Evolutionary conservation across 2,113 vertebrate genomes (phyloP).

Genomic region (Phylloscopus trochiloides): DNA sequence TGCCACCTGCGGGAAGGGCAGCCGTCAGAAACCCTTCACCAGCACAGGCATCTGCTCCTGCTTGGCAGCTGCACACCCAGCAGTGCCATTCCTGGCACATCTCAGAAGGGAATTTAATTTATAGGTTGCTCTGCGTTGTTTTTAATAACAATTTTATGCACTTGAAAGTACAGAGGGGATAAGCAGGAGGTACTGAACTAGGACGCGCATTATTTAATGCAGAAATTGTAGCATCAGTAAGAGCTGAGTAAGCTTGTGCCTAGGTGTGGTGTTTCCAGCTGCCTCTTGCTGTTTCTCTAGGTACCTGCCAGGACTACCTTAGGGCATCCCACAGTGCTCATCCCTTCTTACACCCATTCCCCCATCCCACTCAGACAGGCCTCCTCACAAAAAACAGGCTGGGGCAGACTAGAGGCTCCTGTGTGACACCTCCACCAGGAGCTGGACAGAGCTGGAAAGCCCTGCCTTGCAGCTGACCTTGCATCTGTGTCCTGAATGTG

Average conservation of each 20-base stretch:
- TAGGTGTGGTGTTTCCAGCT: neutral
- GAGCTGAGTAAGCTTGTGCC: neutral
- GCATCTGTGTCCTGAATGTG: fast-evolving
- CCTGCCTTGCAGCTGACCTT: neutral
- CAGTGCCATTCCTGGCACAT: fast-evolving
- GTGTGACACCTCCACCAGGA: neutral
- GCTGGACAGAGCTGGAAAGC: neutral
- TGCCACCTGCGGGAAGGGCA: slow-evolving; percentile 81
- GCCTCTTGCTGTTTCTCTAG: neutral
- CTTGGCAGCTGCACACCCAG: neutral
- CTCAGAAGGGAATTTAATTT: neutral
- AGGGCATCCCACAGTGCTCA: fast-evolving
- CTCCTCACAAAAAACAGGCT: neutral
- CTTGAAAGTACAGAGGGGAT: neutral
- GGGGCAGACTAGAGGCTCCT: neutral
- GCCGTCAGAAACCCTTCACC: neutral
- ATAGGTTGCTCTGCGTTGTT: neutral
- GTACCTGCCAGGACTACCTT: neutral
- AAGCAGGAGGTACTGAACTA: neutral
- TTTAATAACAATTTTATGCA: neutral
- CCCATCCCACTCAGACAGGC: neutral
- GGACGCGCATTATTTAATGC: neutral
- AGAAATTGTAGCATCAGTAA: neutral
- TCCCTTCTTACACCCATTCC: neutral
- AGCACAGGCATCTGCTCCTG: fast-evolving